A percentile compares a stretch with the other conserved stretches of the same genome.
phyloP scores from a whole-genome alignment of 1,140 invertebrate genomes.

The Atta colombica region DNA sequence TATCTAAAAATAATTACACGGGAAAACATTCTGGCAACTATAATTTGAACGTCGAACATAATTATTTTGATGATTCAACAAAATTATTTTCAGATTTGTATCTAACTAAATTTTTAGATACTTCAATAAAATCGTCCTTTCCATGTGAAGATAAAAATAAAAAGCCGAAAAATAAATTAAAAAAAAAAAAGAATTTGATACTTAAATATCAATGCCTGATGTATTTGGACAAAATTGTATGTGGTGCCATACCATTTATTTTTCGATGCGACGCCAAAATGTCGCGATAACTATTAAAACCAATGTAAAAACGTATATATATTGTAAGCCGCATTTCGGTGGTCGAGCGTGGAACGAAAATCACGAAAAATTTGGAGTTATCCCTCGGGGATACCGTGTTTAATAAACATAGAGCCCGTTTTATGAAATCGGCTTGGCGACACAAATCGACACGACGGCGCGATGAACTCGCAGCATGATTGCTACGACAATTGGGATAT shows the following conservation, averaged over 20 bases:
- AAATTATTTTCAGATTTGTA: too few relatives aligned
- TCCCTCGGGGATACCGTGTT: slow-evolving; percentile 39
- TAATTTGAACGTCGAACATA: too few relatives aligned
- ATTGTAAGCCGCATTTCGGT: background rate
- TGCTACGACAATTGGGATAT: slow-evolving; percentile 38
- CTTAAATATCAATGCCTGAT: background rate
- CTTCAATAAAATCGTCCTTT: too few relatives aligned
- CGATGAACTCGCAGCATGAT: slow-evolving; percentile 20
- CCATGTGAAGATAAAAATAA: background rate
- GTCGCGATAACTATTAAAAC: slow-evolving; percentile 40
- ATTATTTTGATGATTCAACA: too few relatives aligned
- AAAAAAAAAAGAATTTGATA: background rate
- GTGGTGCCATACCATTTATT: slow-evolving; percentile 9
- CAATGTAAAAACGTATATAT: slow-evolving; percentile 26
- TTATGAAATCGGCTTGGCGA: slow-evolving; percentile 49
- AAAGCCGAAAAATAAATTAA: background rate
- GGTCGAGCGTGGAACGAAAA: slow-evolving; percentile 21
- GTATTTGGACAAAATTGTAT: background rate
- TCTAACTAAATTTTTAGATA: too few relatives aligned
- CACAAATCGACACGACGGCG: slow-evolving; percentile 23
- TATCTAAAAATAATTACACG: too few relatives aligned
- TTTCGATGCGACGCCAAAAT: slow-evolving; percentile 29
- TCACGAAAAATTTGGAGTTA: slow-evolving; percentile 33
- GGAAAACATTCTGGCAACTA: too few relatives aligned
- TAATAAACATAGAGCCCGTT: slow-evolving; percentile 56